These are phyloP conservation scores for Pheosia tremula DNA, from an alignment of 2,888 invertebrate genomes.

Conservation along the genomic window DNA sequence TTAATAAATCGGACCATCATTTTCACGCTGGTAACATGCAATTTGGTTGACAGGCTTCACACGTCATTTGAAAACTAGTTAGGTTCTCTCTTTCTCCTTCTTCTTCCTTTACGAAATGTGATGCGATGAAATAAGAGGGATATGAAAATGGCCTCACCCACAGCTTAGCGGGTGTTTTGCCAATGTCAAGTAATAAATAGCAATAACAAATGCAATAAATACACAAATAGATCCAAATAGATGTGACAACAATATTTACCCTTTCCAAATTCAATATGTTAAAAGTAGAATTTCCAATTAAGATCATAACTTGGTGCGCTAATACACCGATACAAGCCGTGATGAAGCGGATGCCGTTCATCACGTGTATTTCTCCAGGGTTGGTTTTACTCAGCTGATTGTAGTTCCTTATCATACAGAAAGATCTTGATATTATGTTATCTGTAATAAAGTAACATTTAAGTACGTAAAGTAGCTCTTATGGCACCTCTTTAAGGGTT, in stretches of 20 bases:
- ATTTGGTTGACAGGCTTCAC: too few species aligned
- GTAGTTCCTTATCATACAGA: conserved; percentile 35
- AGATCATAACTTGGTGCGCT: conserved; percentile 22
- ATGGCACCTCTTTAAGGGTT: too few species aligned
- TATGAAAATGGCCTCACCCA: neutral
- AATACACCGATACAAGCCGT: conserved; percentile 18
- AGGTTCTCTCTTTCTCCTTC: too few species aligned
- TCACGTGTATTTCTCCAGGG: conserved; percentile 31
- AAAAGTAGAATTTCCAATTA: conserved; percentile 8
- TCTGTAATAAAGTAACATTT: conserved; percentile 13
- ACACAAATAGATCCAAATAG: too few species aligned
- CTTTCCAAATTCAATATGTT: conserved; percentile 33
- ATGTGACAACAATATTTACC: conserved; percentile 19
- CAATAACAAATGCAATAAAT: too few species aligned
- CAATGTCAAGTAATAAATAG: too few species aligned
- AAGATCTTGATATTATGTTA: conserved; percentile 21
- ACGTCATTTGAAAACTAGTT: too few species aligned
- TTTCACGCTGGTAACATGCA: neutral
- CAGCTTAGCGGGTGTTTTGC: too few species aligned
- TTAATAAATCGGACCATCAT: neutral
- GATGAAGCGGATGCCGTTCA: conserved; percentile 36
- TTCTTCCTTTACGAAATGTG: too few species aligned
- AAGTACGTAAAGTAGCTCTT: too few species aligned
- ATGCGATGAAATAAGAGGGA: neutral
- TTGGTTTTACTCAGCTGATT: conserved; percentile 25